Conservation (phyloP, 92 coral and sea anemone genomes). For the Isaurus tuberculatus region DNA sequence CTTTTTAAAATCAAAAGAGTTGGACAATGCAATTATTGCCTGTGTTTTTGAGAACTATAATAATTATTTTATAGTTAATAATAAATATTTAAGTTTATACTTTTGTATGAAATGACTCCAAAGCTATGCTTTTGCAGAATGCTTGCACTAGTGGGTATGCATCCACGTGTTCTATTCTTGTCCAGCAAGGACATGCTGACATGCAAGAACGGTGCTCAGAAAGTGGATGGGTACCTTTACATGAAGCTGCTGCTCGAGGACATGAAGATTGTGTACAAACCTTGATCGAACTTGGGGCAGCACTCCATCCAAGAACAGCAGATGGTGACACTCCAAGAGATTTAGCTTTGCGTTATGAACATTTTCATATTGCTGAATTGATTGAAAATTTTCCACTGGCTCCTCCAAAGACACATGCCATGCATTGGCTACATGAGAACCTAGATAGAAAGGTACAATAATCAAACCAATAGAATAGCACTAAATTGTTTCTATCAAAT, state of each 20-base stretch:
- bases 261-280: slow-evolving; percentile 77
- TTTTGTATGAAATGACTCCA: neutral
- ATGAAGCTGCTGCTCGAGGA: slow-evolving; percentile 89
- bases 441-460: slow-evolving; percentile 88
- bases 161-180: slow-evolving; percentile 72
- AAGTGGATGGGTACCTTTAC: slow-evolving; percentile 92
- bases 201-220: slow-evolving; percentile 88
- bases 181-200: slow-evolving; percentile 81
- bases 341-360: slow-evolving; percentile 86
- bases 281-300: slow-evolving; percentile 89
- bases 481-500: no score
- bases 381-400: slow-evolving; percentile 81
- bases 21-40: no score
- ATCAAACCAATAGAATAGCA: no score
- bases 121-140: slow-evolving; percentile 54
- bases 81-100: neutral
- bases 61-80: neutral
- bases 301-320: slow-evolving; percentile 87
- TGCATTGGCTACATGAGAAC: slow-evolving; percentile 92
- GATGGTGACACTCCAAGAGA: slow-evolving; percentile 99
- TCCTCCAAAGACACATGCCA: slow-evolving; percentile 82
- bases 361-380: slow-evolving; percentile 74
- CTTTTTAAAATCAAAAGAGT: no score
- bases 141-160: slow-evolving; percentile 83
- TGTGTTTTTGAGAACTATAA: no score